phyloP scores from a whole-genome alignment of 2,888 invertebrate genomes.

The Spialia ferax region DNA sequence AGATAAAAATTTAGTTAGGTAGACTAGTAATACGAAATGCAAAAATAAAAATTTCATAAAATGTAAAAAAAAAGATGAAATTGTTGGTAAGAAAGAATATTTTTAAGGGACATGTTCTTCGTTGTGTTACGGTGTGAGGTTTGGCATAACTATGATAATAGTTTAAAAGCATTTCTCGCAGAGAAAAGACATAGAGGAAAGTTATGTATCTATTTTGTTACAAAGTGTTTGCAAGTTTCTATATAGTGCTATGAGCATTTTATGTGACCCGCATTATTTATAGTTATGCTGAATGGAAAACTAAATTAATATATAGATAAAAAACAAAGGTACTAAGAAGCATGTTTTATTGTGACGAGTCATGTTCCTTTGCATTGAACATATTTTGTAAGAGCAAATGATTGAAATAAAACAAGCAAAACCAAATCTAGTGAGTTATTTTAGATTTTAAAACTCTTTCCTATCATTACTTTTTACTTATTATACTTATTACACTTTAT shows the following conservation, averaged over 20 bases:
- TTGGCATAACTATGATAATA: conserved; percentile 86
- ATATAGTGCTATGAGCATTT: conserved; percentile 87
- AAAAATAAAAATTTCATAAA: conserved; percentile 85
- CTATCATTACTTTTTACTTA: background rate
- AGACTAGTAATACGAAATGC: conserved; percentile 87
- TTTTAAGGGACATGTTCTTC: conserved; percentile 88
- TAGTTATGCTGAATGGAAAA: conserved; percentile 86
- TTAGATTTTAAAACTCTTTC: conserved; percentile 47
- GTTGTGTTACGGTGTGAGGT: conserved; percentile 84
- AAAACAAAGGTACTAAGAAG: conserved; percentile 85
- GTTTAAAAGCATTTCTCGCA: conserved; percentile 80
- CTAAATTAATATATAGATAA: conserved; percentile 85
- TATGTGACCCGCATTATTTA: conserved; percentile 86
- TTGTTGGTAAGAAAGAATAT: conserved; percentile 89
- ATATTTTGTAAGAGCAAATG: conserved; percentile 87
- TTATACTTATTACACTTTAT: too few species aligned
- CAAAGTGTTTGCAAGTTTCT: conserved; percentile 87
- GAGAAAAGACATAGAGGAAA: conserved; percentile 79
- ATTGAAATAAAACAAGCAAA: conserved; percentile 87
- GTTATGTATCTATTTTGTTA: conserved; percentile 87
- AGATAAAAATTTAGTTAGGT: conserved; percentile 86
- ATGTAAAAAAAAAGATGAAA: conserved; percentile 87
- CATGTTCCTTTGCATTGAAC: conserved; percentile 87
- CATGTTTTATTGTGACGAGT: conserved; percentile 87
- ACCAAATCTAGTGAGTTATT: conserved; percentile 77